A percentile compares a stretch with the other conserved stretches of the same genome.
Evolutionary conservation across 2,888 invertebrate genomes (phyloP).

Genomic region (Drosophila lutescens): DNA sequence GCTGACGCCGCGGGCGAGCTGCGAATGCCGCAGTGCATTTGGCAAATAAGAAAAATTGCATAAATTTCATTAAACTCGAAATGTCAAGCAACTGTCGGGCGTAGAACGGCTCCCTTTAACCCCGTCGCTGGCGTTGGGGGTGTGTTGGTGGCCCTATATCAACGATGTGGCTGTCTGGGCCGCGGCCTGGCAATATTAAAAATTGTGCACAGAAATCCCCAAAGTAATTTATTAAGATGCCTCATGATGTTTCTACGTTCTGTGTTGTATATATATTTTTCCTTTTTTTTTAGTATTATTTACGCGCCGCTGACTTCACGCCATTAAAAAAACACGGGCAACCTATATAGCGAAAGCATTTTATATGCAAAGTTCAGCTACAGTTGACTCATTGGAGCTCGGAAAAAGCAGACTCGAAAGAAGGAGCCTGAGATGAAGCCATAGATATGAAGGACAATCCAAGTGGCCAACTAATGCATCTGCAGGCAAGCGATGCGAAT

Average conservation of each 20-base stretch:
- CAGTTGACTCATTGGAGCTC: conserved; percentile 59
- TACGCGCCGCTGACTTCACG: conserved; percentile 82
- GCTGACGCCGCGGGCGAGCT: conserved; percentile 39
- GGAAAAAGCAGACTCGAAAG: conserved; percentile 6
- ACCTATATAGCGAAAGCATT: conserved; percentile 48
- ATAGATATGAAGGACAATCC: conserved; percentile 14
- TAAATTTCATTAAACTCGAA: conserved; percentile 81
- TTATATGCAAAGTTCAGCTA: conserved; percentile 63
- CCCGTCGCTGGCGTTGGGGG: conserved; percentile 9
- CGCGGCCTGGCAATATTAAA: conserved; percentile 73
- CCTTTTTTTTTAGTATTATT: conserved; percentile 66
- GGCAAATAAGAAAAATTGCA: conserved; percentile 80
- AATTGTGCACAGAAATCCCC: conserved; percentile 82
- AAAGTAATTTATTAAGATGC: conserved; percentile 84
- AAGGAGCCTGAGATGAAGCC: background rate
- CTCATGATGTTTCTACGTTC: conserved; percentile 67
- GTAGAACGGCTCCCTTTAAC: conserved; percentile 14
- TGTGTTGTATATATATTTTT: background rate
- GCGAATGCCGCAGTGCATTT: conserved; percentile 69
- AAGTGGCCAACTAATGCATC: conserved; percentile 51
- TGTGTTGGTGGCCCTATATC: conserved; percentile 7
- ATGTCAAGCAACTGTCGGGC: conserved; percentile 74
- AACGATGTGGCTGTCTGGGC: conserved; percentile 46
- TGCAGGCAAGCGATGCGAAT: conserved; percentile 41
- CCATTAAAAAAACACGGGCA: conserved; percentile 77